Evolutionary conservation across 2,113 vertebrate species (phyloP), one percentile per base, ranked within the genome.

Genomic region (Phaethon lepturus): DNA sequence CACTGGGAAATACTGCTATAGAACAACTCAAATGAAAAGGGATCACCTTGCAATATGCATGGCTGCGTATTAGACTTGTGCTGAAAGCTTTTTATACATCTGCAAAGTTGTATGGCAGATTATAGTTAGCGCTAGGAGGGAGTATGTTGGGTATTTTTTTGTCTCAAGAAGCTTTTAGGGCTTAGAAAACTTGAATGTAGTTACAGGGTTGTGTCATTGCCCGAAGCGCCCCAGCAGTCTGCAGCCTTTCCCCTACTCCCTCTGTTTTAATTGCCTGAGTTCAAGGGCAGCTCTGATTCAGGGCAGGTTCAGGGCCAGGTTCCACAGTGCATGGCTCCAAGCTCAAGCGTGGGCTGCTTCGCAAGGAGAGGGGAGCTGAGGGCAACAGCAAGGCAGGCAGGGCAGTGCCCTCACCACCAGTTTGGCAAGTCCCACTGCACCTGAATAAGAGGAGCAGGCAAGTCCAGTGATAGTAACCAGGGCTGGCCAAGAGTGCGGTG

Each of bases 331-430:
- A 67, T 35, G 42, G 14, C 47, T 59, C 67, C 31, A 50, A 17
- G n/a, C 47, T 89, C 1, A 2, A 72, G 53, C 0, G 0, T 31
- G 29, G 38, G 12, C 49, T 62, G 25, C 73, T 38, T 28, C 1
- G 2, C 59, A 29, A 55, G 49, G 42, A 22, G 17, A 38, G 53
- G 24, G 14, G 16, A 53, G 18, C 28, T 1, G 22, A 44, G 23
- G 59, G 7, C 0, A 2, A 33, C 50, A 22, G 38, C 52, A 52
- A 71, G 31, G 24, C 50, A 35, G 73, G 45, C 29, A 17, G 45
- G 35, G 53, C 42, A 55, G n/a, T 55, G 59, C 53, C 14, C 20
- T 66, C 29, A 23, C 20, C 12, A 5, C 10, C 12, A 13, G 2
- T 53, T 24, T 49, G 73, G 47, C 22, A 62, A 26, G 29, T 49